Evolutionary conservation across 2,113 vertebrate genomes (phyloP), one percentile per base, ranked within the genome.

Genomic region (Rafetus swinhoei): DNA sequence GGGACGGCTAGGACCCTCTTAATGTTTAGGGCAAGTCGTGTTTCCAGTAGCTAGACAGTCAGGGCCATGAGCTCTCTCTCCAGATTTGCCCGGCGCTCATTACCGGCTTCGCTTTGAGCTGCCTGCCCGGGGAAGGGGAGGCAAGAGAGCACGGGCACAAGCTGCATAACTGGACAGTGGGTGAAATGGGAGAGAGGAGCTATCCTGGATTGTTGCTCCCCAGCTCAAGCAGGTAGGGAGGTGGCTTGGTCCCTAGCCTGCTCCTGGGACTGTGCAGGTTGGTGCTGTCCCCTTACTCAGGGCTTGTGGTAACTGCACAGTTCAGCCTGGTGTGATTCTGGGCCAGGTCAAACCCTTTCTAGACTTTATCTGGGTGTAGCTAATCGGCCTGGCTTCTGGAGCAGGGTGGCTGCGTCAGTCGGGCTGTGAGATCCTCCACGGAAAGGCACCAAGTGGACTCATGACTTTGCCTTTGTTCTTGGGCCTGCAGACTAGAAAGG

Each of bases 401-500:
- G 65, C 87, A 52, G 35, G 24, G 4, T 76, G 52, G 35, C 10
- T 81, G 50, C 29, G 10, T 55, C 53, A 62, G 35, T 54, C 52
- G 88, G 69, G 81, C 82, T 59, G 56, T 85, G 21, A 5, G 89
- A 65, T 86, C 81, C 91, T 21, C 35, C 55, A 50, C 85, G 82
- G 29, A 91, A 77, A 82, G 82, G 56, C 83, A 24, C 86, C 90
- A 77, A 92, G 59, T 7, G 16, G 24, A 84, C 10, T 55, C 53
- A 16, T 56, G 7, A 0, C 89, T 92, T 96, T n/a, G 82, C 76
- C 79, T 60, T 22, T 54, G 19, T 13, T 81, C 96, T 85, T 93
- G 69, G 32, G 90, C 90, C 92, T 94, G 50, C 88, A 99, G 99
- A 98, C 99, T 7, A 87, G 88, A 94, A 98, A 92, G 96, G 99